These are phyloP conservation scores for Triplophysa bombifrons DNA, from an alignment of 2,797 vertebrate species.

Conservation along the genomic window DNA sequence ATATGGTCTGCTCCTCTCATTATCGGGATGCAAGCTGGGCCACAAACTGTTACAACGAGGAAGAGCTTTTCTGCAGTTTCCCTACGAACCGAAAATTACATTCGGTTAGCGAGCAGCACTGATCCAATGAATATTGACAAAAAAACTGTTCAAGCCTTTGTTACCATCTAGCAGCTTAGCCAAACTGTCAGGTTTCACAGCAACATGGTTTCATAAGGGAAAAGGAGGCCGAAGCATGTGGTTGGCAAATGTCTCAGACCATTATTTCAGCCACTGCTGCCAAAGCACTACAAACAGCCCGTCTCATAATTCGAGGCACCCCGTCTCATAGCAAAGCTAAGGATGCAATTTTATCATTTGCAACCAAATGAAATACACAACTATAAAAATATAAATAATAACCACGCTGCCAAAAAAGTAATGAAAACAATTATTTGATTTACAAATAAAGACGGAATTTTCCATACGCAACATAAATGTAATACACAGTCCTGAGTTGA, in stretches of 20 bases:
- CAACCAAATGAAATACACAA: not conserved
- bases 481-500: not conserved
- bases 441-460: not conserved
- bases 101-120: not conserved
- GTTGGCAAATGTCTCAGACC: conserved; percentile 54
- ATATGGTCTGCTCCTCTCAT: conserved; percentile 26
- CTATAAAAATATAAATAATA: conserved; percentile 1
- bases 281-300: conserved; percentile 47
- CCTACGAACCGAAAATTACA: not conserved
- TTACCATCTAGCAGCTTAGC: not conserved
- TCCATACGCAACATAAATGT: not conserved
- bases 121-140: not conserved
- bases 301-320: not conserved
- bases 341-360: not conserved
- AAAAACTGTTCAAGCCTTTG: not conserved
- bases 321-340: not conserved
- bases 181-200: not conserved
- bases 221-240: conserved; percentile 11
- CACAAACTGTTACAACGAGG: not conserved
- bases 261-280: conserved; percentile 52
- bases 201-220: conserved; percentile 34
- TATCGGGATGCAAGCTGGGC: conserved; percentile 15
- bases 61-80: not conserved
- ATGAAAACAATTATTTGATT: not conserved
- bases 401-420: not conserved